Percentiles rank a stretch among this genome's conserved stretches.
Evolutionary conservation across 2,888 invertebrate genomes (phyloP).

Genomic region (Bombylius discolor): DNA sequence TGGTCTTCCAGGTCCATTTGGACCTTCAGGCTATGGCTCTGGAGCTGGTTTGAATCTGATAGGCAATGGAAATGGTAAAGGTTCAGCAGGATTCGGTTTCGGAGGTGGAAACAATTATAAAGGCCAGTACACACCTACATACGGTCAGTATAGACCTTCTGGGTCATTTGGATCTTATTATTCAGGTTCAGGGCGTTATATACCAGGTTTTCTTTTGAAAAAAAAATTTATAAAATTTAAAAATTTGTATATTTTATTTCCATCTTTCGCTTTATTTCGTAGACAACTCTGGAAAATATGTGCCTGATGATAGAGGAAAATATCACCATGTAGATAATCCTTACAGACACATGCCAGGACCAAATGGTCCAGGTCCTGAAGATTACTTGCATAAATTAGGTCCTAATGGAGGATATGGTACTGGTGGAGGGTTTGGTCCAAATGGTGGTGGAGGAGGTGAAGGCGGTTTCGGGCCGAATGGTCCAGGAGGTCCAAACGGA

Average conservation of each 20-base stretch:
- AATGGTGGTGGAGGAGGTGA: constrained; percentile 28
- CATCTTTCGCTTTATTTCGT: background rate
- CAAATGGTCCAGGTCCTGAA: constrained; percentile 28
- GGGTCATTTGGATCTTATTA: no score
- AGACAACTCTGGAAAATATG: constrained; percentile 23
- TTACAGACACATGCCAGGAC: constrained; percentile 29
- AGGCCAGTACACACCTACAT: no score
- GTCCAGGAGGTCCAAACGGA: constrained; percentile 35
- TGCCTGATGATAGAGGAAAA: constrained; percentile 32
- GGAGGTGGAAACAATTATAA: no score
- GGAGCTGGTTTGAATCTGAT: constrained; percentile 31
- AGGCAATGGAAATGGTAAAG: no score
- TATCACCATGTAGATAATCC: constrained; percentile 16
- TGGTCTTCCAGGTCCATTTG: constrained; percentile 4
- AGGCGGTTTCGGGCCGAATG: constrained; percentile 19
- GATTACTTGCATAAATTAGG: background rate
- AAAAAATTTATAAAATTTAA: no score
- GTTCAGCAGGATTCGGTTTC: no score
- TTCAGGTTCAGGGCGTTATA: no score
- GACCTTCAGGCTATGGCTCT: constrained; percentile 27
- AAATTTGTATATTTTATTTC: no score
- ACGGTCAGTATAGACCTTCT: no score
- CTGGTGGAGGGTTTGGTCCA: constrained; percentile 11
- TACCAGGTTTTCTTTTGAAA: no score
- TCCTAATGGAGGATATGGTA: constrained; percentile 5